These are phyloP conservation scores for Rissa tridactyla DNA, from an alignment of 2,113 vertebrate genomes.

Conservation along the genomic window DNA sequence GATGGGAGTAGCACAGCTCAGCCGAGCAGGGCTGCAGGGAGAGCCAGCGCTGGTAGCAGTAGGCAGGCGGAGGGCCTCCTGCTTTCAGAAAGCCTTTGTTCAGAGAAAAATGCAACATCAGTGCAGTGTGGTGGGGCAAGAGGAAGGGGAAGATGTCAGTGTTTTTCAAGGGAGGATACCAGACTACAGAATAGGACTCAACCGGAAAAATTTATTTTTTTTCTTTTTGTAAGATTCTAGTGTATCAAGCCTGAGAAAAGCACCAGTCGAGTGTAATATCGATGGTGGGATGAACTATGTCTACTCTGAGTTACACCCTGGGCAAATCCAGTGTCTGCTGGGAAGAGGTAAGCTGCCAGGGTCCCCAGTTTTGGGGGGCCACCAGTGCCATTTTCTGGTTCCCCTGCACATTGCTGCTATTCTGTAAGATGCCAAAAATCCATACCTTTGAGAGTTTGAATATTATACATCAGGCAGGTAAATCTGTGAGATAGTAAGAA, in stretches of 20 bases:
- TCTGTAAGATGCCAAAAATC: background rate
- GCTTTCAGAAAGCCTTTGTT: background rate
- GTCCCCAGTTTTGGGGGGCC: no score
- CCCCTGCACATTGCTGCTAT: background rate
- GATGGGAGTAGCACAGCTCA: background rate
- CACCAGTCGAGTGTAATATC: background rate
- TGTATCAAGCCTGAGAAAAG: background rate
- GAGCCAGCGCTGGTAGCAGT: background rate
- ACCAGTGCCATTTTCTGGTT: background rate
- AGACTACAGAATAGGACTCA: background rate
- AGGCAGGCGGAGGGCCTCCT: background rate
- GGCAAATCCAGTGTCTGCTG: background rate
- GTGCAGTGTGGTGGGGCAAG: background rate
- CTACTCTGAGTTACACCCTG: background rate
- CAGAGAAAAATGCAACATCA: background rate
- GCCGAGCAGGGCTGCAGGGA: background rate
- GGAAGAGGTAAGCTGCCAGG: background rate
- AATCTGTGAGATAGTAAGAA: background rate
- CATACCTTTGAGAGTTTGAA: background rate
- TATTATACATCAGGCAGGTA: background rate
- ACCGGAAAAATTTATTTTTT: background rate
- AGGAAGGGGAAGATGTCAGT: background rate
- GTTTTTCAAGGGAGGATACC: background rate
- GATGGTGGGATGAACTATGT: background rate
- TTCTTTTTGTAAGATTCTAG: background rate